Evolutionary conservation across 2,113 vertebrate species (phyloP).

Genomic region (Pomatorhinus ruficollis): DNA sequence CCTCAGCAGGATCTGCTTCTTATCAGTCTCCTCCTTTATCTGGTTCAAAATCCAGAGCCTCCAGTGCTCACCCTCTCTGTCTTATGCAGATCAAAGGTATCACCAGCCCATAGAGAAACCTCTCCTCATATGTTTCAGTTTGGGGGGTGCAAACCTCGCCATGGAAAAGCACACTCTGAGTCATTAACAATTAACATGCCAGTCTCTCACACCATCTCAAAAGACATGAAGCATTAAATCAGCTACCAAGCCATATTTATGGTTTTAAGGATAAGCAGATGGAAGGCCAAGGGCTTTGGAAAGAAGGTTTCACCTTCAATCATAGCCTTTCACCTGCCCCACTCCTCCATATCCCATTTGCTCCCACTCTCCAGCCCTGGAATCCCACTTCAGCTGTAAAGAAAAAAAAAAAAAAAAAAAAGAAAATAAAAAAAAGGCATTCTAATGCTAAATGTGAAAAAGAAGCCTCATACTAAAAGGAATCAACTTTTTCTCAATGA

Average conservation of each 20-base stretch:
- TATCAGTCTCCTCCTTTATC: not conserved
- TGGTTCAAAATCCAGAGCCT: not conserved
- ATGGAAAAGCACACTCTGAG: not conserved
- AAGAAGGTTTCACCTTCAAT: not conserved
- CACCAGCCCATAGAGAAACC: not conserved
- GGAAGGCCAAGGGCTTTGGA: not conserved
- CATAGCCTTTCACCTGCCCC: accelerated
- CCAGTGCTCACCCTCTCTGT: not conserved
- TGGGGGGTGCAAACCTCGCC: not conserved
- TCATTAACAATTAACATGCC: not conserved
- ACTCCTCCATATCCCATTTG: not conserved
- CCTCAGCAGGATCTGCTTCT: not conserved
- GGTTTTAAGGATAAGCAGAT: not conserved
- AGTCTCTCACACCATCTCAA: not conserved
- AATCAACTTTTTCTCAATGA: not conserved
- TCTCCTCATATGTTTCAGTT: not conserved
- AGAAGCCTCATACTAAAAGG: not conserved
- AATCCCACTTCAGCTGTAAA: not conserved
- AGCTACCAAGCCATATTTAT: not conserved
- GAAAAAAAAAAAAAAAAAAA: not conserved
- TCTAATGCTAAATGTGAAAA: not conserved
- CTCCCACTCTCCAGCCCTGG: not conserved
- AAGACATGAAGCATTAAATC: not conserved
- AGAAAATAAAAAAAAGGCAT: not conserved
- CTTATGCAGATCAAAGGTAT: not conserved